Evolutionary conservation across 53 echinoderm and acorn worm species (phyloP).

Genomic region (Hippasteria phrygiana): DNA sequence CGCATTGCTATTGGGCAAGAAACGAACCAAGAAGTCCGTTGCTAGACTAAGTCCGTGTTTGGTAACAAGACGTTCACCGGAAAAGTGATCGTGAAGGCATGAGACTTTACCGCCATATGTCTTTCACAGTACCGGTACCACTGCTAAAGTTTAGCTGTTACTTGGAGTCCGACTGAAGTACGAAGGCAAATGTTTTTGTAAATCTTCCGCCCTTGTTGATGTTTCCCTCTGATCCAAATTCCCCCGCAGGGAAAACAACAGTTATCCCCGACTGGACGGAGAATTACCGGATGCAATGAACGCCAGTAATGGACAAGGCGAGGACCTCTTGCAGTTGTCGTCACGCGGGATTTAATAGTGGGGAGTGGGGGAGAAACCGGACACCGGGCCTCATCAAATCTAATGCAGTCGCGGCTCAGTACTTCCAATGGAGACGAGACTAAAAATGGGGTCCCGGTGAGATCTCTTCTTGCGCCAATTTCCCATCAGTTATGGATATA

Average conservation of each 20-base stretch:
- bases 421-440: background rate
- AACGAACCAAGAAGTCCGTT: no score
- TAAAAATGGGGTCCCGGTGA: background rate
- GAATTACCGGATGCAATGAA: no score
- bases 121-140: background rate
- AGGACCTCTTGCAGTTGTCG: slow-evolving; percentile 1
- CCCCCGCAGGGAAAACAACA: slow-evolving; percentile 9
- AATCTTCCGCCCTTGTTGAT: background rate
- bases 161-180: background rate
- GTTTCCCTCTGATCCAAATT: background rate
- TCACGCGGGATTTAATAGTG: background rate
- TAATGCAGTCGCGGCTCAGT: background rate
- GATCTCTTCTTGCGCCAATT: background rate
- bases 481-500: background rate
- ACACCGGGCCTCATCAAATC: background rate
- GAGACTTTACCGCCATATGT: no score
- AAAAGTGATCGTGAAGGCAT: no score
- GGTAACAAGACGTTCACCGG: no score
- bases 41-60: no score
- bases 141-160: background rate
- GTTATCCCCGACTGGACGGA: background rate
- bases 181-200: background rate
- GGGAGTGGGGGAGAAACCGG: background rate
- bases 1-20: no score
- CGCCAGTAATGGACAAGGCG: background rate